Evolutionary conservation across 2,888 invertebrate species (phyloP).

Genomic region (Caenorhabditis uteleia): DNA sequence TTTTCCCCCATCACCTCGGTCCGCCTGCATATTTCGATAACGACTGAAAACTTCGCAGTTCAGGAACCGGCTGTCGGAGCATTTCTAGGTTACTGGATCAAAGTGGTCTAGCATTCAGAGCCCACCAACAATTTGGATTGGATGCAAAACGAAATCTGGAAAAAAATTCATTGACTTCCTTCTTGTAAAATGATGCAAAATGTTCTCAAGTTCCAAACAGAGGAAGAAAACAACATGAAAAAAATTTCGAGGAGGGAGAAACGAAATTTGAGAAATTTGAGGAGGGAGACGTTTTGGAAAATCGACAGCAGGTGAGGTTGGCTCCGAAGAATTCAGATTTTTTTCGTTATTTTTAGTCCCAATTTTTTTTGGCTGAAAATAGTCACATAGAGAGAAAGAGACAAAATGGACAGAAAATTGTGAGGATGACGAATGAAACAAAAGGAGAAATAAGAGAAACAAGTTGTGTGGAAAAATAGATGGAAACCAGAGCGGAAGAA

Average conservation of each 20-base stretch:
- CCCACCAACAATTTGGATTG: neutral
- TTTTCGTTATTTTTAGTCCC: too few species aligned
- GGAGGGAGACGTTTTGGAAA: too few species aligned
- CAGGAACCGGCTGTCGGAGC: slow-evolving; percentile 68
- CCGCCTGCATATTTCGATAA: slow-evolving; percentile 65
- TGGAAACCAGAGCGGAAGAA: slow-evolving; percentile 36
- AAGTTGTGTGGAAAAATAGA: slow-evolving; percentile 36
- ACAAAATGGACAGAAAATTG: too few species aligned
- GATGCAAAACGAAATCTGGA: neutral
- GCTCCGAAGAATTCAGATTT: too few species aligned
- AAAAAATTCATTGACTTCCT: slow-evolving; percentile 2
- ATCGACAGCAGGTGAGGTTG: too few species aligned
- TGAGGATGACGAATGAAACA: slow-evolving; percentile 10
- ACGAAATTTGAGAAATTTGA: too few species aligned
- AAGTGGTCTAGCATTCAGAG: slow-evolving; percentile 52
- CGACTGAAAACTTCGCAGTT: slow-evolving; percentile 69
- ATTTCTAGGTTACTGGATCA: slow-evolving; percentile 50
- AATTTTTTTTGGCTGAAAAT: too few species aligned
- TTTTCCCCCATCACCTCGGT: slow-evolving; percentile 40
- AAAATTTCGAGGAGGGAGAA: too few species aligned
- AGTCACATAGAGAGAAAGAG: too few species aligned
- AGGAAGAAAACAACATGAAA: too few species aligned
- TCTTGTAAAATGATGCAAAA: too few species aligned
- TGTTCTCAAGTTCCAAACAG: too few species aligned
- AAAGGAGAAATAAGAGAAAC: slow-evolving; percentile 23